Base-by-base conservation (phyloP, 2,888 invertebrate genomes). In the Willowsia nigromaculata region DNA sequence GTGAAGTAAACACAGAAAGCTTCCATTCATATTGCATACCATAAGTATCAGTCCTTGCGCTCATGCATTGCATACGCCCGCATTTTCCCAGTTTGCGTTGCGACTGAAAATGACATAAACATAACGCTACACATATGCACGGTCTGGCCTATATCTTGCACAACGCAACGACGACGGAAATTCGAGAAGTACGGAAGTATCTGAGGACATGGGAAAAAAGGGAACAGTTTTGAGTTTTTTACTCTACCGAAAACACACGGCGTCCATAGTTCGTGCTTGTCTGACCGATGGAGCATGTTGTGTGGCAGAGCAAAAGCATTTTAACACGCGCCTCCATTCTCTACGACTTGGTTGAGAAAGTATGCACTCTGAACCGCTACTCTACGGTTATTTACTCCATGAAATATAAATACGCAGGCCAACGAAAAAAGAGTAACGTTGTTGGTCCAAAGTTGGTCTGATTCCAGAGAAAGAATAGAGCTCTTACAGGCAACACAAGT, bases 381-480 rank as follows among this genome's bases (percentile, higher is more conserved):
- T 53, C 33, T 13, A 78, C 30, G n/a, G 78, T 85, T 85, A 62
- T 85, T 85, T 78, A 78, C 78, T 85, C 85, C 76, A 25, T 76
- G 85, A 85, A 78, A 83, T n/a, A n/a, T n/a, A n/a, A n/a, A n/a
- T n/a, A n/a, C n/a, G n/a, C n/a, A n/a, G n/a, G n/a, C n/a, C n/a
- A n/a, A n/a, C n/a, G 62, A 22, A 65, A 30, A 74, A 65, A 85
- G 37, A 76, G 85, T 59, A 76, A 56, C 76, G 22, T 22, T 78
- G 85, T 27, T 50, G 18, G 11, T 40, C 53, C 76, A 53, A 40
- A 47, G 18, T 62, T 30, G 68, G 68, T 84, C 53, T 74, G 22
- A 37, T 27, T 85, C 85, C 85, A 85, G 78, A 76, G 30, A 76
- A n/a, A 53, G 53, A 30, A 33, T 59, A 62, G 85, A 76, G 11